Evolutionary conservation across 2,113 vertebrate species (phyloP).

Genomic region (Elephantulus edwardii): DNA sequence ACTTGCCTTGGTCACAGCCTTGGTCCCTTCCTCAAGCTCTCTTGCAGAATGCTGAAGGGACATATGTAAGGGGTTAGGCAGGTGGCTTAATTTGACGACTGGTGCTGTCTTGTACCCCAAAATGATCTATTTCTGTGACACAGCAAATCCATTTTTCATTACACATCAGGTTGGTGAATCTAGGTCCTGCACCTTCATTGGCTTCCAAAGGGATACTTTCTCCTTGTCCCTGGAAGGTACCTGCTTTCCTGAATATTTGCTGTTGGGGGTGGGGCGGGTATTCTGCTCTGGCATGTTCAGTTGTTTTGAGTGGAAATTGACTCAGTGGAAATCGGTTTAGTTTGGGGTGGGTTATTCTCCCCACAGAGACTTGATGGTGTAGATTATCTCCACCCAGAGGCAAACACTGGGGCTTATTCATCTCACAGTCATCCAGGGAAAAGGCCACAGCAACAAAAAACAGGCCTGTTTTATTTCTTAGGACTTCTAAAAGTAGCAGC

Average conservation of each 20-base stretch:
- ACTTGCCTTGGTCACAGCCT: background rate
- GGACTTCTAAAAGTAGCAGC: background rate
- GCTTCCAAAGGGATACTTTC: conserved; percentile 17
- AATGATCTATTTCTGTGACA: background rate
- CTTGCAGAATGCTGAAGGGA: background rate
- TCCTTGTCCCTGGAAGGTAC: conserved; percentile 15
- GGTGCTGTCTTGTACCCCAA: background rate
- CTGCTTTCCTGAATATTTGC: too few species aligned
- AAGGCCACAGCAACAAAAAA: background rate
- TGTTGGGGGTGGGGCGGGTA: too few species aligned
- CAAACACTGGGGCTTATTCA: too few species aligned
- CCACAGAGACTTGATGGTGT: too few species aligned
- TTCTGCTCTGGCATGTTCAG: too few species aligned
- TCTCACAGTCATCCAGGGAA: too few species aligned
- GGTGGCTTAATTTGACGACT: conserved; percentile 24
- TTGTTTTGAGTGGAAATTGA: background rate
- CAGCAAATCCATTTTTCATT: conserved; percentile 11
- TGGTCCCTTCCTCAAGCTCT: background rate
- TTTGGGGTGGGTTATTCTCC: too few species aligned
- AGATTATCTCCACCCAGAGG: too few species aligned
- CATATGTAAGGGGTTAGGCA: background rate
- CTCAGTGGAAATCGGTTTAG: too few species aligned
- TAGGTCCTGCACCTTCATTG: background rate
- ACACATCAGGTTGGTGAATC: background rate
- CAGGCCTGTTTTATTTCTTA: background rate